Evolutionary conservation across 2,113 vertebrate genomes (phyloP).

Genomic region (Ibidorhyncha struthersii): DNA sequence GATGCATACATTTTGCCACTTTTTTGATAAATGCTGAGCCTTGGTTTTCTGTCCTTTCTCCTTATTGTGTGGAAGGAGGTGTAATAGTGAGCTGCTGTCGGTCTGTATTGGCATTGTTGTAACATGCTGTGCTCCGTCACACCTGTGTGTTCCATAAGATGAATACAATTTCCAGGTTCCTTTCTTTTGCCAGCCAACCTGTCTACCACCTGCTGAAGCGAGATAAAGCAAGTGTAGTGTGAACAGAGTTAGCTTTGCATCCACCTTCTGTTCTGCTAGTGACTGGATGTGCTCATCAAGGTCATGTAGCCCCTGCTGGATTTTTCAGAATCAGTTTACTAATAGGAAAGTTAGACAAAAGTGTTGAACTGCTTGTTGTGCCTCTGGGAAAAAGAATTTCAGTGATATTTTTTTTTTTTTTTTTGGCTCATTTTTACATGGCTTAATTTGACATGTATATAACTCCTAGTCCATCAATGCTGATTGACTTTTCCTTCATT

Average conservation of each 20-base stretch:
- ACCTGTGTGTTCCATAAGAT: neutral
- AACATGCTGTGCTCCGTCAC: neutral
- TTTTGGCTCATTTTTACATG: neutral
- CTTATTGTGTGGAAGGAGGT: neutral
- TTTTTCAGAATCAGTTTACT: neutral
- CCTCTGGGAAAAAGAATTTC: neutral
- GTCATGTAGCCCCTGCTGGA: neutral
- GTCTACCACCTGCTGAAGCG: neutral
- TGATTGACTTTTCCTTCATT: neutral
- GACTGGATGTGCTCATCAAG: neutral
- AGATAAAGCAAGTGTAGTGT: neutral
- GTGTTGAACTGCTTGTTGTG: neutral
- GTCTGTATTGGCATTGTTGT: neutral
- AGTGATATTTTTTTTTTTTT: neutral
- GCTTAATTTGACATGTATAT: neutral
- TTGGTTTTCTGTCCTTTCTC: neutral
- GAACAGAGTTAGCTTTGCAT: neutral
- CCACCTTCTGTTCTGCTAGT: neutral
- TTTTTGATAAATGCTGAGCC: neutral
- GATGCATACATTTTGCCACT: accelerated
- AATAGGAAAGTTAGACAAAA: neutral
- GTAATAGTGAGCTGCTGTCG: neutral
- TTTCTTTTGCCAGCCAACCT: neutral
- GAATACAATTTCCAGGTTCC: neutral
- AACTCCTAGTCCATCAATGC: neutral